A percentile compares a stretch with the other conserved stretches of the same genome.
phyloP scores from a whole-genome alignment of 2,888 invertebrate species.

The Tinea trinotella region DNA sequence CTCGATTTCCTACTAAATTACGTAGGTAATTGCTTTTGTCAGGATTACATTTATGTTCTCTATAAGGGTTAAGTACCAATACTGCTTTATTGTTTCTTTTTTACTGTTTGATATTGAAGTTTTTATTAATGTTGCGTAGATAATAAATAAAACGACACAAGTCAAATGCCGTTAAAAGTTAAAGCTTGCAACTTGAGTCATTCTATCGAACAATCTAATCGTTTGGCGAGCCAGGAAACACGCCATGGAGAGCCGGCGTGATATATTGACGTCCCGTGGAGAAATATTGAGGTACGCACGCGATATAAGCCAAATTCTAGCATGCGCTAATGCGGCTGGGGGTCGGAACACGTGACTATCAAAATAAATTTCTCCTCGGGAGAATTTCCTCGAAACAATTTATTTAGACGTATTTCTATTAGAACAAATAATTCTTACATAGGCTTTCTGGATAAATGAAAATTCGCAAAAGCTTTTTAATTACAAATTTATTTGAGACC shows the following conservation, averaged over 20 bases:
- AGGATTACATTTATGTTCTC: neutral
- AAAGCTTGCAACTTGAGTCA: constrained; percentile 2
- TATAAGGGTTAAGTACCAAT: neutral
- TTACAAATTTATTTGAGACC: no score
- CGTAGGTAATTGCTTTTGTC: constrained; percentile 8
- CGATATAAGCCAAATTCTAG: constrained; percentile 31
- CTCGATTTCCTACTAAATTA: neutral
- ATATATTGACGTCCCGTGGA: constrained; percentile 54
- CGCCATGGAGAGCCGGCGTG: constrained; percentile 52
- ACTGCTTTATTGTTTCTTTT: no score
- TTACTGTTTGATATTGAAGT: neutral
- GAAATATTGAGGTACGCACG: constrained; percentile 50
- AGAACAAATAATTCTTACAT: no score
- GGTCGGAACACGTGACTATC: neutral
- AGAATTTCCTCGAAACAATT: no score
- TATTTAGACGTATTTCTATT: no score
- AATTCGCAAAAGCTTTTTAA: no score
- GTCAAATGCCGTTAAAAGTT: neutral
- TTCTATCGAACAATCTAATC: constrained; percentile 21
- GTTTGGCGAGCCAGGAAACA: constrained; percentile 41
- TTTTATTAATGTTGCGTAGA: neutral
- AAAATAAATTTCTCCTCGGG: neutral
- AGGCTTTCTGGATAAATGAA: no score
- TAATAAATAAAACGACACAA: neutral
- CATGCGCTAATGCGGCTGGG: constrained; percentile 2